These are phyloP conservation scores for Pionites leucogaster DNA, from an alignment of 2,113 vertebrate genomes.

Conservation along the genomic window DNA sequence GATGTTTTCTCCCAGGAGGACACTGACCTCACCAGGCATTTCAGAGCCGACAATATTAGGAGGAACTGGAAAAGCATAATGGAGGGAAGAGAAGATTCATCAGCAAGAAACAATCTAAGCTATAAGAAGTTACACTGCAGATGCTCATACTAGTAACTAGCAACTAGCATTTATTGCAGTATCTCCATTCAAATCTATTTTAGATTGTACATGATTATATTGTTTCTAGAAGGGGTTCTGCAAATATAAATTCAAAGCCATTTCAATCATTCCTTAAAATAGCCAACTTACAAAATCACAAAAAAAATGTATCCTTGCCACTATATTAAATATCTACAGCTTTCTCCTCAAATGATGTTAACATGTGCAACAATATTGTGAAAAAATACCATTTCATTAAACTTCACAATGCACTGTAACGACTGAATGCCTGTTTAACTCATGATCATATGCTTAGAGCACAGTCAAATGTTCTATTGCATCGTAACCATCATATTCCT, in stretches of 20 bases:
- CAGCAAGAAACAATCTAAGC: background rate
- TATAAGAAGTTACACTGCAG: background rate
- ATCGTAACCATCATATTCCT: background rate
- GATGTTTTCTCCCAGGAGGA: constrained; percentile 83
- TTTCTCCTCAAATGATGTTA: background rate
- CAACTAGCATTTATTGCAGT: background rate
- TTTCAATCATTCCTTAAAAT: background rate
- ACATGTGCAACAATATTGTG: background rate
- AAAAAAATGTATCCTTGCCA: background rate
- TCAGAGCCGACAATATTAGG: constrained; percentile 89
- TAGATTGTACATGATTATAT: background rate
- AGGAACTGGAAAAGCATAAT: constrained; percentile 79
- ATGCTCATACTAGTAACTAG: background rate
- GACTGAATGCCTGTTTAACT: background rate
- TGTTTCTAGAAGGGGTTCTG: background rate
- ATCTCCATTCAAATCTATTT: background rate
- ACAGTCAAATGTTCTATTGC: background rate
- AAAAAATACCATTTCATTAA: background rate
- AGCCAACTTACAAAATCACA: background rate
- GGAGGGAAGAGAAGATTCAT: constrained; percentile 10
- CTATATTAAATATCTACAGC: background rate
- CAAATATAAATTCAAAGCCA: background rate
- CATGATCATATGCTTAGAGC: background rate
- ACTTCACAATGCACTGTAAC: background rate
- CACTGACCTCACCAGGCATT: constrained; percentile 84